These are phyloP conservation scores for Pipra filicauda DNA, from an alignment of 2,113 vertebrate genomes.

Conservation along the genomic window DNA sequence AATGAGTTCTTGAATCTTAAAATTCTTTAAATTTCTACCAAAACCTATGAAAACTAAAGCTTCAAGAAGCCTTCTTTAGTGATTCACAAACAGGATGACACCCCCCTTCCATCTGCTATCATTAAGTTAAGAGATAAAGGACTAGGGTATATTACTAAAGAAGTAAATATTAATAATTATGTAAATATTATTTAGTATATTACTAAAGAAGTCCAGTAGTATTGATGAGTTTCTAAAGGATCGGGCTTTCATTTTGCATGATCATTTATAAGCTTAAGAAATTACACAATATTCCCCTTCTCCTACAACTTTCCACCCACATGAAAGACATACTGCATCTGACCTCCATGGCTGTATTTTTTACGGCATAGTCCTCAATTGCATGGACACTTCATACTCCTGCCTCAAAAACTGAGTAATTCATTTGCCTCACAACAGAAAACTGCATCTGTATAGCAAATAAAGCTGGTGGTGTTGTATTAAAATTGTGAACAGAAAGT, in stretches of 20 bases:
- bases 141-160: background rate
- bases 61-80: background rate
- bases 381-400: background rate
- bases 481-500: background rate
- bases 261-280: background rate
- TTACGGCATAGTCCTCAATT: background rate
- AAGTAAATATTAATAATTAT: too few relatives aligned
- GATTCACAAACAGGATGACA: background rate
- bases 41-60: background rate
- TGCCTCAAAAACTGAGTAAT: background rate
- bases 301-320: background rate
- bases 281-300: background rate
- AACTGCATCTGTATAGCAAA: background rate
- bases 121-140: background rate
- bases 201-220: background rate
- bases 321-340: background rate
- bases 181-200: too few relatives aligned
- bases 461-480: background rate
- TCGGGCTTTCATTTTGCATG: background rate
- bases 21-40: background rate
- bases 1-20: background rate
- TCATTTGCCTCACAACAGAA: background rate
- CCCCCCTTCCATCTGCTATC: background rate
- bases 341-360: background rate
- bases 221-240: background rate